Base-by-base conservation (phyloP, 1,140 invertebrate species). In the Argopecten irradians region DNA sequence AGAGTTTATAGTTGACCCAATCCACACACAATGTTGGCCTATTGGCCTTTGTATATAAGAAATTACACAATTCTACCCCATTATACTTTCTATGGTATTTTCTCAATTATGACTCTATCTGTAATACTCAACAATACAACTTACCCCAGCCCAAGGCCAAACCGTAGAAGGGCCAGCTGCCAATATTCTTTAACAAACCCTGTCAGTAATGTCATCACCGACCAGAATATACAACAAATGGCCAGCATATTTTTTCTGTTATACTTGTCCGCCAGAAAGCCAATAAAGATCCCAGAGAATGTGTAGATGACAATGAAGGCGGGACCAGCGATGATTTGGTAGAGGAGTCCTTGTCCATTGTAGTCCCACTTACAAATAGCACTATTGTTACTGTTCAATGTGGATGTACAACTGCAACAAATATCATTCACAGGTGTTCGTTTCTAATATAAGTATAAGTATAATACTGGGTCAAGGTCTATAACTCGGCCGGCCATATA, bases 231-330 rank as follows among this genome's bases (percentile, higher is more conserved):
- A 0, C 98, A 97, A 93, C 97, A 98, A 0, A 97, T 92, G 0
- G 97, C 96, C 82, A 99, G 95, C 92, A 98, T 96, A 86, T 96
- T 96, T 9, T 98, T 97, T 28, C 95, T 86, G 89, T 97, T 96
- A 90, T 96, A 97, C 95, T 97, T 97, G 93, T 98, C 98, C 2
- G 98, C 98, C 0, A 97, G 96, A 83, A 98, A 96, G n/a, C 98
- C 98, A 91, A 99, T 96, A 86, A 98, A 96, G 14, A 99, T 97
- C 1, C 98, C 98, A 28, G 97, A 97, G 35, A 99, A 96, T 0
- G 98, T 99, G 95, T 98, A 99, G 34, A 98, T 97, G 14, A 98
- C 97, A 92, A 99, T 98, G 95, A 98, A 99, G 90, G 97, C 97
- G 0, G 98, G 98, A 0, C 98, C 98, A 0, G 98, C 98, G 46